Evolutionary conservation across 2,113 vertebrate species (phyloP).

Genomic region (Pavo muticus): DNA sequence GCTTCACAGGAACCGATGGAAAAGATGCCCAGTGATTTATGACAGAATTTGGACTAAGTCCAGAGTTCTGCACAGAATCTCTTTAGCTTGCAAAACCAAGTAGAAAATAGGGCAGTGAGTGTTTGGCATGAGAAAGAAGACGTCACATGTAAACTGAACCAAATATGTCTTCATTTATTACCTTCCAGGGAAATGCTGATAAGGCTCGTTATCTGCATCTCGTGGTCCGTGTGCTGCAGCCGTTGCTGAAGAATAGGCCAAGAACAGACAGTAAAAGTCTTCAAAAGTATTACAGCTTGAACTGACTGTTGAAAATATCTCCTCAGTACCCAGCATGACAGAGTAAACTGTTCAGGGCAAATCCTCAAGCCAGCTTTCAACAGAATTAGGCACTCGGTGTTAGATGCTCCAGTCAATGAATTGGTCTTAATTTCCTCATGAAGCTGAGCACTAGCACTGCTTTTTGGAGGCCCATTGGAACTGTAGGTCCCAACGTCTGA

Average conservation of each 20-base stretch:
- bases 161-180: background rate
- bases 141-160: background rate
- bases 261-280: background rate
- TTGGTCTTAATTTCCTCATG: background rate
- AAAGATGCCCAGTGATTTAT: background rate
- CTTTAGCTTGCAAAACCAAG: background rate
- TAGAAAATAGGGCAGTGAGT: background rate
- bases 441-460: background rate
- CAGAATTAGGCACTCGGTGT: background rate
- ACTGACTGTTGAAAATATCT: background rate
- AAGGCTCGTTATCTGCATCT: background rate
- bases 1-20: background rate
- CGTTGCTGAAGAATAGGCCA: background rate
- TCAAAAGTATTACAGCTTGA: background rate
- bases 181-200: constrained; percentile 39
- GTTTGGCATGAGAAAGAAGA: accelerated
- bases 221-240: accelerated
- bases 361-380: background rate
- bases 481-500: background rate
- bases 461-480: background rate
- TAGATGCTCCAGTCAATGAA: background rate
- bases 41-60: background rate
- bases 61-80: background rate
- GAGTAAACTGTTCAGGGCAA: background rate
- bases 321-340: background rate